Percentiles rank a stretch among this genome's conserved stretches.
These are phyloP conservation scores for Dryocosmus kuriphilus DNA, from an alignment of 2,888 invertebrate species.

Conservation along the genomic window DNA sequence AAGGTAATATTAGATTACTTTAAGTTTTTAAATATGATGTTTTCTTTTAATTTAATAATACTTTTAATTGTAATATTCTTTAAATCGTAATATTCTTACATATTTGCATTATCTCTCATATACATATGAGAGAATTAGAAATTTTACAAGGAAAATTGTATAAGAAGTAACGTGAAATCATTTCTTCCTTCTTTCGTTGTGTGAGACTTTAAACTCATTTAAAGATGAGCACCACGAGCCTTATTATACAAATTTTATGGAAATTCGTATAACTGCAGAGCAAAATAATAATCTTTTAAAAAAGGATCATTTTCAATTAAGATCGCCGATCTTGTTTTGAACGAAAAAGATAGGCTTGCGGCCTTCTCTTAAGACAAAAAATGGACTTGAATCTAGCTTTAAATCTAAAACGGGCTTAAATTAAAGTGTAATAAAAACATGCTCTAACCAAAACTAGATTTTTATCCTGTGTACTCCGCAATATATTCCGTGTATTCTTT, in stretches of 20 bases:
- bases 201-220: constrained; percentile 1
- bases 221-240: not conserved
- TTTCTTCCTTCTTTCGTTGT: constrained; percentile 14
- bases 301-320: too few relatives aligned
- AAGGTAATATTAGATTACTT: too few relatives aligned
- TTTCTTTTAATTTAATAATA: constrained; percentile 1
- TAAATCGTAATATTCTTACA: too few relatives aligned
- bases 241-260: not conserved
- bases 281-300: not conserved
- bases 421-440: too few relatives aligned
- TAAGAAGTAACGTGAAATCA: constrained; percentile 1
- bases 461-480: not conserved
- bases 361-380: too few relatives aligned
- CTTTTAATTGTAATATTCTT: not conserved
- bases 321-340: too few relatives aligned
- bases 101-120: too few relatives aligned
- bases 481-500: constrained; percentile 1
- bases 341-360: too few relatives aligned
- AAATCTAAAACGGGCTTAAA: too few relatives aligned
- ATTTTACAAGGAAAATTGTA: not conserved
- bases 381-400: too few relatives aligned
- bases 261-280: not conserved
- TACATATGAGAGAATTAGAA: not conserved
- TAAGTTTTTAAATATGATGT: not conserved
- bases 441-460: too few relatives aligned